phyloP scores from a whole-genome alignment of 1,140 invertebrate species.

The Philopotamus ludificatus region DNA sequence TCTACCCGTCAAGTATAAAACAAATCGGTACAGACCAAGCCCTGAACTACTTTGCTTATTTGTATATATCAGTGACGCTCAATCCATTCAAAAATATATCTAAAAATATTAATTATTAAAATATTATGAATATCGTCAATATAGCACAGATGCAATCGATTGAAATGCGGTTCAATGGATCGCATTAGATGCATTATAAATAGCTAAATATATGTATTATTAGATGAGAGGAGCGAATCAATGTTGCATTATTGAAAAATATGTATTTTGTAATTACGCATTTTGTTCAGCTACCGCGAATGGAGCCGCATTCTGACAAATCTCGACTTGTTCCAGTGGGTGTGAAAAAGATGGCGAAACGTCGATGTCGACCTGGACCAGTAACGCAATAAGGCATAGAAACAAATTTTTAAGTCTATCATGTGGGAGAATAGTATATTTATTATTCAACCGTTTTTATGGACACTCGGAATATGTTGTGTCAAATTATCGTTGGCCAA shows the following conservation, averaged over 20 bases:
- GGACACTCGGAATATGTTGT: no score
- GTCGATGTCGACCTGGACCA: neutral
- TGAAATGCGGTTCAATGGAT: no score
- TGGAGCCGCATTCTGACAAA: neutral
- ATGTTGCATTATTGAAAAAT: neutral
- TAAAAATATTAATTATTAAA: neutral
- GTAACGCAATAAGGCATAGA: neutral
- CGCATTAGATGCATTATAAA: no score
- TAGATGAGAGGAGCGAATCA: neutral
- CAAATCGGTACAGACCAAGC: neutral
- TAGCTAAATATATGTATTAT: neutral
- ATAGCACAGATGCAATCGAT: no score
- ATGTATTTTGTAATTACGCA: neutral
- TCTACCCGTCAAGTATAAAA: neutral
- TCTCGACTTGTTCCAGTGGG: neutral
- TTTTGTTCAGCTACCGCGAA: no score
- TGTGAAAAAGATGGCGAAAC: neutral
- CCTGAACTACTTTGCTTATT: neutral
- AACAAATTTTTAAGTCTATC: no score
- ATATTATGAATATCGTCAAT: neutral
- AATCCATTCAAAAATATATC: no score
- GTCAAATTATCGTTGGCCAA: no score
- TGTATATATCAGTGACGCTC: no score
- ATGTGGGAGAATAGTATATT: neutral
- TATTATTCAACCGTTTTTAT: neutral